A percentile compares a stretch with the other conserved stretches of the same genome.
Evolutionary conservation across 2,888 invertebrate species (phyloP).

Genomic region (Ichneumon xanthorius): DNA sequence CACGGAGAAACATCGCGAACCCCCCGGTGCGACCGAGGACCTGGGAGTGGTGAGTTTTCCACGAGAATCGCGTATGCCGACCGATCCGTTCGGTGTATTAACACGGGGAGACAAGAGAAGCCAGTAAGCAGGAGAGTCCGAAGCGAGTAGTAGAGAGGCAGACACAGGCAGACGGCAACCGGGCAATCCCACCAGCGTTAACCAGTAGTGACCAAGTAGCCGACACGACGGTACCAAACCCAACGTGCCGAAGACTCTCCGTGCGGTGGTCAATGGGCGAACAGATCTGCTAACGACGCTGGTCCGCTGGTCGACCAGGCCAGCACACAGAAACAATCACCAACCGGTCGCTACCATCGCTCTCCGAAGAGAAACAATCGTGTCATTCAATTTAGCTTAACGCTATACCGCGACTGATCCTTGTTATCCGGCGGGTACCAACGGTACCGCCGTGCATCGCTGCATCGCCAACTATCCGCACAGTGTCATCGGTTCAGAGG

Average conservation of each 20-base stretch:
- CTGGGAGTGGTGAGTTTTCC: slow-evolving; percentile 23
- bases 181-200: slow-evolving; percentile 72
- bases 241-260: slow-evolving; percentile 14
- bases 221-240: slow-evolving; percentile 66
- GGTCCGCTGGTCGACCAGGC: slow-evolving; percentile 22
- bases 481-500: slow-evolving; percentile 55
- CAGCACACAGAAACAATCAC: slow-evolving; percentile 42
- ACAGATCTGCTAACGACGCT: slow-evolving; percentile 37
- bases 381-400: slow-evolving; percentile 53
- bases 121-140: slow-evolving; percentile 66
- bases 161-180: slow-evolving; percentile 70
- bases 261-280: slow-evolving; percentile 52
- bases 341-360: slow-evolving; percentile 48
- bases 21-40: slow-evolving; percentile 25
- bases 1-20: slow-evolving; percentile 4
- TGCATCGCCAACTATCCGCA: slow-evolving; percentile 39
- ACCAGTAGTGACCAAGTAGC: slow-evolving; percentile 72
- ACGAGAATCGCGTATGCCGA: slow-evolving; percentile 4
- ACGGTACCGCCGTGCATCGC: slow-evolving; percentile 38
- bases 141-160: slow-evolving; percentile 72
- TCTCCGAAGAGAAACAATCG: slow-evolving; percentile 65
- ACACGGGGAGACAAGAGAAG: slow-evolving; percentile 62
- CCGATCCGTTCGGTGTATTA: slow-evolving; percentile 9
- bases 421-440: slow-evolving; percentile 59
- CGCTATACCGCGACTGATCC: slow-evolving; percentile 49